These are phyloP conservation scores for Trachops cirrhosus DNA, from an alignment of 2,797 vertebrate genomes.

Conservation along the genomic window DNA sequence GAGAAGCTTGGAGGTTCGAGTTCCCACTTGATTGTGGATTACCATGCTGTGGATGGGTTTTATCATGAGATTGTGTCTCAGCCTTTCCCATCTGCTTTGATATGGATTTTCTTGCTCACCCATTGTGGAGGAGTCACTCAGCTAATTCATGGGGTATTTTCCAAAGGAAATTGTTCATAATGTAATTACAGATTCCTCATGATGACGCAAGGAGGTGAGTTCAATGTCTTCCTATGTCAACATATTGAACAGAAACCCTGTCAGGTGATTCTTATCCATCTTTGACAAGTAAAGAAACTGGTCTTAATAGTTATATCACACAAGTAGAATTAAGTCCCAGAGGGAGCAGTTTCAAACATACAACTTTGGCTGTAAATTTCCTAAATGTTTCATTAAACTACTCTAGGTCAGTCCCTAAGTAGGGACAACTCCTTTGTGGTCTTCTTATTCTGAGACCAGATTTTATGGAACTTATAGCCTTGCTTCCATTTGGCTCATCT, in stretches of 20 bases:
- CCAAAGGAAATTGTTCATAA: background rate
- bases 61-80: background rate
- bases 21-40: too few relatives aligned
- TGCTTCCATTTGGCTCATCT: background rate
- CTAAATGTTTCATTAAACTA: background rate
- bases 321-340: background rate
- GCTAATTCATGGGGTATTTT: background rate
- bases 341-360: background rate
- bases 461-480: background rate
- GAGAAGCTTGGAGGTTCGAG: background rate
- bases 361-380: background rate
- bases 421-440: background rate
- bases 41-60: background rate
- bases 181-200: background rate
- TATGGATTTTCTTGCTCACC: background rate
- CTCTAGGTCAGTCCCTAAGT: background rate
- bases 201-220: background rate
- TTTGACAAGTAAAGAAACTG: background rate
- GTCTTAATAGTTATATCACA: background rate
- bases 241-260: background rate
- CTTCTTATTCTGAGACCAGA: background rate
- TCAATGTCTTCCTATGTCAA: background rate
- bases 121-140: background rate
- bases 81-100: background rate
- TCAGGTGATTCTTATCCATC: background rate